These are phyloP conservation scores for Platycheirus rosarum DNA, from an alignment of 2,888 invertebrate species.

Conservation along the genomic window DNA sequence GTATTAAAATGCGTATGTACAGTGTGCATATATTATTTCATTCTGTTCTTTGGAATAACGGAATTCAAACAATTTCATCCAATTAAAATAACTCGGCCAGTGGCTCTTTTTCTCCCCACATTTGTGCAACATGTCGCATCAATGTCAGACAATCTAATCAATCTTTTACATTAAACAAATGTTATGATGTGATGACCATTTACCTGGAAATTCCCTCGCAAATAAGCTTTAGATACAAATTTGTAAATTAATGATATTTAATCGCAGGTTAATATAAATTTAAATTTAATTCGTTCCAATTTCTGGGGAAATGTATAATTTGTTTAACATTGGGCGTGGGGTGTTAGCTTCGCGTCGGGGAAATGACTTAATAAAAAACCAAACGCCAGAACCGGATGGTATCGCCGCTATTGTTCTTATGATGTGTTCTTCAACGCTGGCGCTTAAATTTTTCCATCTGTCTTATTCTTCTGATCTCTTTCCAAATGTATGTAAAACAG, in stretches of 20 bases:
- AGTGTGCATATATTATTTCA: no score
- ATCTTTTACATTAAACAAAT: constrained; percentile 20
- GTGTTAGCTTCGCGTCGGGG: constrained; percentile 7
- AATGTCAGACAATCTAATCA: constrained; percentile 6
- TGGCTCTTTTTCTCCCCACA: constrained; percentile 40
- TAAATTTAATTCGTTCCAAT: background rate
- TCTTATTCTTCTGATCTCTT: no score
- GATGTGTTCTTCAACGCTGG: no score
- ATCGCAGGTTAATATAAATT: background rate
- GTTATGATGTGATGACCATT: constrained; percentile 7
- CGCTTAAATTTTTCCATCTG: no score
- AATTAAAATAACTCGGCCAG: constrained; percentile 76
- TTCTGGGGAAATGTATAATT: constrained; percentile 58
- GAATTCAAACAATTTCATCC: no score
- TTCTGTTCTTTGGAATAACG: no score
- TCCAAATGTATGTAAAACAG: no score
- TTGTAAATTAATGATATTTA: constrained; percentile 5
- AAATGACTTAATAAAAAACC: constrained; percentile 19
- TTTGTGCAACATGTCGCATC: background rate
- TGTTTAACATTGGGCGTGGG: constrained; percentile 33
- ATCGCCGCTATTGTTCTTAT: no score
- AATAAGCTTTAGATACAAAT: background rate
- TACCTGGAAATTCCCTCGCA: constrained; percentile 2
- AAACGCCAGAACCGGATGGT: no score
- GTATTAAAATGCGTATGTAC: no score